Evolutionary conservation across 2,113 vertebrate species (phyloP).

Genomic region (Xerus inauris): DNA sequence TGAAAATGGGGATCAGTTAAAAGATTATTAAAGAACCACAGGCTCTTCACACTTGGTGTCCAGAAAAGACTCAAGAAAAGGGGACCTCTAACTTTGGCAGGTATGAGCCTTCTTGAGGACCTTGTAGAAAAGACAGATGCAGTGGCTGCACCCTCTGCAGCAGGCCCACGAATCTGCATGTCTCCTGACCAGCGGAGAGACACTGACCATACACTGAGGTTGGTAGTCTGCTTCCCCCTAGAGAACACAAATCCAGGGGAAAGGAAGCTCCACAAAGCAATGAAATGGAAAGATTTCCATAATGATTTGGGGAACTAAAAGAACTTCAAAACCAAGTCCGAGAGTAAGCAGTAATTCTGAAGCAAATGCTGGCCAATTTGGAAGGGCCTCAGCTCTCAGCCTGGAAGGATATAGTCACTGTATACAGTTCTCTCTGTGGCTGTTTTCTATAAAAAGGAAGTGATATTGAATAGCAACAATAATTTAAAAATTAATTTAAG

Average conservation of each 20-base stretch:
- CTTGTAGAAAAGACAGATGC: background rate
- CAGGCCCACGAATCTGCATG: background rate
- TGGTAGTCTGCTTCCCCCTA: background rate
- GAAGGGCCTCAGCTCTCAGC: constrained; percentile 26
- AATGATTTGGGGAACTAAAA: constrained; percentile 50
- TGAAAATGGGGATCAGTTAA: background rate
- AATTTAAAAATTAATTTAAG: constrained; percentile 71
- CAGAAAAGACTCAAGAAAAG: background rate
- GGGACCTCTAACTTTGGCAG: background rate
- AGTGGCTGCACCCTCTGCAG: background rate
- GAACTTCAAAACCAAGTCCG: background rate
- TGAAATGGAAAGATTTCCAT: background rate
- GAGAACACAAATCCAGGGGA: background rate
- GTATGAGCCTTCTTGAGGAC: background rate
- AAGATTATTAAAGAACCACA: background rate
- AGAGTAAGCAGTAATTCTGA: constrained; percentile 39
- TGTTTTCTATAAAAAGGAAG: constrained; percentile 24
- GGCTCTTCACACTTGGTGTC: background rate
- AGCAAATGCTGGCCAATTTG: constrained; percentile 11
- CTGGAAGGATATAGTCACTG: constrained; percentile 6
- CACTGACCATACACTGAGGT: background rate
- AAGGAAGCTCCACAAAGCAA: background rate
- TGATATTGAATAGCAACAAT: constrained; percentile 46
- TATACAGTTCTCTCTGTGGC: background rate
- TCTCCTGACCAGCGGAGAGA: background rate